Evolutionary conservation across 1,140 invertebrate species (phyloP).

Genomic region (Scaptomyza pallida): DNA sequence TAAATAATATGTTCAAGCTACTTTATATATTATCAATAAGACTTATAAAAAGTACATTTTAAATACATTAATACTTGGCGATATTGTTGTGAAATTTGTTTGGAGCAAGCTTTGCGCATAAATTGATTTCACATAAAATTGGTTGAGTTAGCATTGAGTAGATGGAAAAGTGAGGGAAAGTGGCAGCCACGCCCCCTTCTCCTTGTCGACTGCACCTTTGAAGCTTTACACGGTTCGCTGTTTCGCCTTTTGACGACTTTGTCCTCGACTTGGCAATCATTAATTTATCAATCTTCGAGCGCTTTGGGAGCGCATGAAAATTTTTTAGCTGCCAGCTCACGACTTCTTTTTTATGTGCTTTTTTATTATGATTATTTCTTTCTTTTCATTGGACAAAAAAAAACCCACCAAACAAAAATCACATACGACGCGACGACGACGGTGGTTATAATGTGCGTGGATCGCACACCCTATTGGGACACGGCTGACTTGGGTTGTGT

Average conservation of each 20-base stretch:
- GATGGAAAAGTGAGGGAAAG: no score
- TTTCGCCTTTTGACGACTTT: constrained; percentile 50
- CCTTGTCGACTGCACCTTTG: constrained; percentile 37
- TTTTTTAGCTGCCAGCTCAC: constrained; percentile 68
- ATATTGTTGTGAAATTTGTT: constrained; percentile 20
- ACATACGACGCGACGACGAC: constrained; percentile 45
- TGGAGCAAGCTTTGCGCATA: constrained; percentile 49
- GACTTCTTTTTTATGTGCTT: constrained; percentile 72
- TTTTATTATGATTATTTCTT: constrained; percentile 82
- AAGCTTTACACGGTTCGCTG: constrained; percentile 36
- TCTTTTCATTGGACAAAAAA: constrained; percentile 45
- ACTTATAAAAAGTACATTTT: neutral
- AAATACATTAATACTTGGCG: constrained; percentile 4
- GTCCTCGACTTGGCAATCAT: constrained; percentile 69
- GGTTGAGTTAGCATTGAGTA: neutral
- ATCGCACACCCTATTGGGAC: constrained; percentile 20
- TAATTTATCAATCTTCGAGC: constrained; percentile 80
- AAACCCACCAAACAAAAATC: constrained; percentile 53
- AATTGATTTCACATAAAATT: constrained; percentile 76
- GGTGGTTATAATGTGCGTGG: constrained; percentile 61
- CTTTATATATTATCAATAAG: no score
- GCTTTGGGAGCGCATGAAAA: constrained; percentile 78
- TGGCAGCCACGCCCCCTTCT: neutral
- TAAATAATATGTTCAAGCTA: no score
- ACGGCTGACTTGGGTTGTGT: constrained; percentile 24